These are phyloP conservation scores for Parnassius orleans DNA, from an alignment of 2,888 invertebrate genomes.

Conservation along the genomic window DNA sequence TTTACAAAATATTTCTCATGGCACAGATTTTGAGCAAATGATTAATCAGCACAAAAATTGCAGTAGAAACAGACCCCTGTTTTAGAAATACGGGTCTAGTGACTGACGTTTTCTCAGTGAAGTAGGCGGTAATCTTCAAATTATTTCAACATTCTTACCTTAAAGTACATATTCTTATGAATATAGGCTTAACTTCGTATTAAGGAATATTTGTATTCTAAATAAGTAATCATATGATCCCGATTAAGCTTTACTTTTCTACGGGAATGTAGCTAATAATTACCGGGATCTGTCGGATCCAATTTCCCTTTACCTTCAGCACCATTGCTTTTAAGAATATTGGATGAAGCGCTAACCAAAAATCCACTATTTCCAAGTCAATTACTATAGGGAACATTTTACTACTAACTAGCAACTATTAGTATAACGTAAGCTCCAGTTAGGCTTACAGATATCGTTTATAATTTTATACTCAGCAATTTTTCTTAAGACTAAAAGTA, in stretches of 20 bases:
- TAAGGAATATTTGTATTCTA: conserved; percentile 68
- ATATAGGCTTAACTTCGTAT: conserved; percentile 69
- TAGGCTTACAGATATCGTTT: conserved; percentile 75
- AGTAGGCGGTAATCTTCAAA: conserved; percentile 41
- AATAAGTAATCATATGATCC: conserved; percentile 58
- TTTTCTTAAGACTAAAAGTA: conserved; percentile 72
- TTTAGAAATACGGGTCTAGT: conserved; percentile 6
- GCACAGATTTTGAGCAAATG: conserved; percentile 27
- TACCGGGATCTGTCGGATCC: conserved; percentile 52
- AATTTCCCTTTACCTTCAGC: conserved; percentile 40
- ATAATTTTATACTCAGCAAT: conserved; percentile 78
- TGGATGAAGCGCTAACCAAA: conserved; percentile 57
- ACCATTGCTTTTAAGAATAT: conserved; percentile 48
- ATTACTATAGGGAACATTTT: conserved; percentile 92
- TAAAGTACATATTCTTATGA: conserved; percentile 76
- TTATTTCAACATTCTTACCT: conserved; percentile 30
- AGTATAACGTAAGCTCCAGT: conserved; percentile 67
- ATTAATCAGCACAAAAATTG: conserved; percentile 2
- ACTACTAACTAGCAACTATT: conserved; percentile 81
- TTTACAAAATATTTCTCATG: conserved; percentile 6
- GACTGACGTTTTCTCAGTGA: conserved; percentile 38
- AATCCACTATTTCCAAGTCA: conserved; percentile 88
- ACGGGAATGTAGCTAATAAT: conserved; percentile 55
- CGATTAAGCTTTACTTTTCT: conserved; percentile 76
- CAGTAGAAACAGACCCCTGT: conserved; percentile 5